Evolutionary conservation across 2,113 vertebrate species (phyloP).

Genomic region (Fukomys damarensis): DNA sequence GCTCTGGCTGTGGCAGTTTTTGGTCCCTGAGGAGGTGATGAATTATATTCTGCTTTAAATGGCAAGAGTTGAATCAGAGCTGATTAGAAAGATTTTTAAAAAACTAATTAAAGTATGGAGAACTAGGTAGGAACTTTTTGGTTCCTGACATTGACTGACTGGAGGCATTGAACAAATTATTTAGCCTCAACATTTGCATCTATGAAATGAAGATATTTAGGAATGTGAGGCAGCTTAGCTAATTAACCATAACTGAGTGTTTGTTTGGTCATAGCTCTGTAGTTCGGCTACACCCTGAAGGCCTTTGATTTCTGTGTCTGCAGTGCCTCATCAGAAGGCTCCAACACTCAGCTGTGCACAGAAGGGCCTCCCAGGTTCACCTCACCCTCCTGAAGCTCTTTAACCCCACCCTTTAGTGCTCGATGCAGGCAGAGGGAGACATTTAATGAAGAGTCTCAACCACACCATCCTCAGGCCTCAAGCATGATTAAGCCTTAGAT

Average conservation of each 20-base stretch:
- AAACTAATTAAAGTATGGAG: not conserved
- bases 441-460: not conserved
- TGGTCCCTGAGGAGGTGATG: not conserved
- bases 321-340: not conserved
- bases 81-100: not conserved
- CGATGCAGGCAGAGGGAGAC: not conserved
- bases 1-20: rapidly evolving
- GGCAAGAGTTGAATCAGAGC: not conserved
- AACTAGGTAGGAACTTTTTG: not conserved
- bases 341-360: not conserved
- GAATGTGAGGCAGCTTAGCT: not conserved
- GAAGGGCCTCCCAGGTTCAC: not conserved
- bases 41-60: not conserved
- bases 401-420: not conserved
- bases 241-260: not conserved
- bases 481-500: not conserved
- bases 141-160: not conserved
- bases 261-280: not conserved
- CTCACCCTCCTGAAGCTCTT: not conserved
- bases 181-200: not conserved
- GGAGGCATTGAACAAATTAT: not conserved
- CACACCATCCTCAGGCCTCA: not conserved
- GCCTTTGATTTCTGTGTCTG: not conserved
- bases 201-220: not conserved
- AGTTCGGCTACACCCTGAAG: not conserved